Evolutionary conservation across 2,113 vertebrate genomes (phyloP).

Genomic region (Amblyopsis rosae): DNA sequence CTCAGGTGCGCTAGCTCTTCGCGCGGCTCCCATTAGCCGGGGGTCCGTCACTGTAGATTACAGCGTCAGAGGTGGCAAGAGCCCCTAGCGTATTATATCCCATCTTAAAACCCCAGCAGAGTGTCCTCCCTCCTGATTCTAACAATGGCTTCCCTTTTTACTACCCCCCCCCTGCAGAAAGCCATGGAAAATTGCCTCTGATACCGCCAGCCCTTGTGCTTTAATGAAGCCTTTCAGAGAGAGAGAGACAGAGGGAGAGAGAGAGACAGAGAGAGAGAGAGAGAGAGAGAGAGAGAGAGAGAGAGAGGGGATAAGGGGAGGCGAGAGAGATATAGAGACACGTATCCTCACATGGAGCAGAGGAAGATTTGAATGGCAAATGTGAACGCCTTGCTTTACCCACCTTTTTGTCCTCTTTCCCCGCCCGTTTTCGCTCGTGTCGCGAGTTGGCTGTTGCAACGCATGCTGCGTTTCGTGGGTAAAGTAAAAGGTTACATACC

Average conservation of each 20-base stretch:
- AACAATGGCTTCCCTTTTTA: constrained; percentile 67
- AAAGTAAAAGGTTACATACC: not conserved
- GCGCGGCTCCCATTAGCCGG: constrained; percentile 67
- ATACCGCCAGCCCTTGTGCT: constrained; percentile 66
- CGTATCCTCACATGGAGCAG: constrained; percentile 34
- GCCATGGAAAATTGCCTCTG: constrained; percentile 68
- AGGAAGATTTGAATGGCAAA: constrained; percentile 52
- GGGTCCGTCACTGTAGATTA: constrained; percentile 64
- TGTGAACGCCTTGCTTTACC: constrained; percentile 5
- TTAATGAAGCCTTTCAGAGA: constrained; percentile 72
- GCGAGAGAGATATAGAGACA: constrained; percentile 48
- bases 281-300: constrained; percentile 42
- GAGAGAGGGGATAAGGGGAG: constrained; percentile 34
- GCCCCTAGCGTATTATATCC: constrained; percentile 62
- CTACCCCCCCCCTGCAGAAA: constrained; percentile 33
- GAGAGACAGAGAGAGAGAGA: constrained; percentile 33
- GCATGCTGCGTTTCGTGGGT: not conserved
- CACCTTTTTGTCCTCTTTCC: no score
- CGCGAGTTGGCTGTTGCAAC: no score
- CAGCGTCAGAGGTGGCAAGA: constrained; percentile 36
- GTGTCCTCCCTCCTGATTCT: constrained; percentile 48
- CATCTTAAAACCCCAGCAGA: constrained; percentile 60
- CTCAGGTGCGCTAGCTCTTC: constrained; percentile 37
- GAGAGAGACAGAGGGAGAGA: constrained; percentile 33
- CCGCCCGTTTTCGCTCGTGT: no score